These are phyloP conservation scores for Cirrhinus molitorella DNA, from an alignment of 2,797 vertebrate genomes.

Conservation along the genomic window DNA sequence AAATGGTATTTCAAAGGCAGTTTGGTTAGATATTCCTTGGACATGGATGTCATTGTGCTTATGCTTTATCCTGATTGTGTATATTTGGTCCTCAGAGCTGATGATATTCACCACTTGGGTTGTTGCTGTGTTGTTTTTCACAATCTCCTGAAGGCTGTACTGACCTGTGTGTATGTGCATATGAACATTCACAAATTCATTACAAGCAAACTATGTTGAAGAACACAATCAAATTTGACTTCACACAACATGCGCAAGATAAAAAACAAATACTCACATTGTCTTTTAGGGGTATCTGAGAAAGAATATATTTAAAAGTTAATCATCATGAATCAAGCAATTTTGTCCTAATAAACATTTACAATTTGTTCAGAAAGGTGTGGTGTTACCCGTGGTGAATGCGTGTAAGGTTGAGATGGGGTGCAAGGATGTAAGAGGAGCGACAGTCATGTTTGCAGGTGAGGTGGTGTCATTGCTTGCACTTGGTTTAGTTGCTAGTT, in stretches of 20 bases:
- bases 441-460: background rate
- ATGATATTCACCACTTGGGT: background rate
- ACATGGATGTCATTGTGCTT: background rate
- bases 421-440: background rate
- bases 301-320: constrained; percentile 4
- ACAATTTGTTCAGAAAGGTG: background rate
- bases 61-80: background rate
- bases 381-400: background rate
- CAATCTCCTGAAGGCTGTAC: background rate
- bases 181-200: background rate
- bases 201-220: background rate
- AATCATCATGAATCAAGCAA: background rate
- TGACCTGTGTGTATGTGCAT: background rate
- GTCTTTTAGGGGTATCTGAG: accelerated
- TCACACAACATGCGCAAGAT: background rate
- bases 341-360: background rate
- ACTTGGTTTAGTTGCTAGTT: background rate
- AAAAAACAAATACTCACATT: background rate
- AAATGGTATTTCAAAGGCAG: background rate
- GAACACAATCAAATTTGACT: background rate
- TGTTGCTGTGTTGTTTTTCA: accelerated
- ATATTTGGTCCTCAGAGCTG: accelerated
- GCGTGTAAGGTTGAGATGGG: background rate
- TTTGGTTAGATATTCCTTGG: background rate
- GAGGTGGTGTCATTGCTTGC: background rate